A percentile compares a stretch with the other conserved stretches of the same genome.
These are phyloP conservation scores for Thaumatotibia leucotreta DNA, from an alignment of 1,140 invertebrate genomes.

Conservation along the genomic window DNA sequence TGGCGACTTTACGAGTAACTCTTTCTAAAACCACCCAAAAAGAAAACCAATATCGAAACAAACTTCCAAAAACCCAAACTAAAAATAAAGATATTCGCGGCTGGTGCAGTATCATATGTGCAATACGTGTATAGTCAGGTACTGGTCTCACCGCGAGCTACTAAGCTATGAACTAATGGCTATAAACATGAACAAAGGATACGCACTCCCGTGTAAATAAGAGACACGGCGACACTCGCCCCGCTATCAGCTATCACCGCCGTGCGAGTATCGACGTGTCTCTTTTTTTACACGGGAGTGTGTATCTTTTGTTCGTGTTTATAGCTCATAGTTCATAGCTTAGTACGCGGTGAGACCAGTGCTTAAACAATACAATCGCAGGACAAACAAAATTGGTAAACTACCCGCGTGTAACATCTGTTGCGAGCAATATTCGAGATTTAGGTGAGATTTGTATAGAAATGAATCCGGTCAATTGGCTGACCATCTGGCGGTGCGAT, in stretches of 20 bases:
- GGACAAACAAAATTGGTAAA: constrained; percentile 12
- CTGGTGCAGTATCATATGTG: background rate
- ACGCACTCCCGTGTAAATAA: too few relatives aligned
- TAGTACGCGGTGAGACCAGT: too few relatives aligned
- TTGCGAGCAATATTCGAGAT: constrained; percentile 36
- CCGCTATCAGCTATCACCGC: too few relatives aligned
- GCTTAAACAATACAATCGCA: background rate
- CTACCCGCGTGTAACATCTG: constrained; percentile 37
- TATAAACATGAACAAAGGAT: too few relatives aligned
- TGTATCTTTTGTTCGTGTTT: too few relatives aligned
- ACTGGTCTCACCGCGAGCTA: too few relatives aligned
- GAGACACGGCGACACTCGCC: too few relatives aligned
- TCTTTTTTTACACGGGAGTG: too few relatives aligned
- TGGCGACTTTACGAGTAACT: background rate
- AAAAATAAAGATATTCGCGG: background rate
- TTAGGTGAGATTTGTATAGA: constrained; percentile 42
- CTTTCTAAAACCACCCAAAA: background rate
- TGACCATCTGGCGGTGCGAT: constrained; percentile 41
- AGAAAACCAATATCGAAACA: background rate
- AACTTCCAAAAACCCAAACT: background rate
- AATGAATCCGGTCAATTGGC: constrained; percentile 46
- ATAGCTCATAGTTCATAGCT: too few relatives aligned
- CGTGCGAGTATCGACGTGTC: too few relatives aligned
- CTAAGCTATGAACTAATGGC: too few relatives aligned
- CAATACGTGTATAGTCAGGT: too few relatives aligned